phyloP scores from a whole-genome alignment of 2,888 invertebrate genomes.

The Oscheius onirici region DNA sequence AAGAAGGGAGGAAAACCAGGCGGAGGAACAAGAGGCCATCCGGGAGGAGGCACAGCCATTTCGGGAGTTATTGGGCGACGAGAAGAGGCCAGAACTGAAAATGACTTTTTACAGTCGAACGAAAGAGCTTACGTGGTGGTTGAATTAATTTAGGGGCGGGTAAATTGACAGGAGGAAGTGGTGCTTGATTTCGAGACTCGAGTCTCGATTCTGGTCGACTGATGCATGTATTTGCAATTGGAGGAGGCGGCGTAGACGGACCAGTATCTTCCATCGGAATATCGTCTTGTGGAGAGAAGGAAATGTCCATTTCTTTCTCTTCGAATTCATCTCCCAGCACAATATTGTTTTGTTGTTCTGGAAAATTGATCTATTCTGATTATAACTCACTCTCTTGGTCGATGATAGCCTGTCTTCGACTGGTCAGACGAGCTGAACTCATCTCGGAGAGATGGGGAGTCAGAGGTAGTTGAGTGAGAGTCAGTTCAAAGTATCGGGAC shows the following conservation, averaged over 20 bases:
- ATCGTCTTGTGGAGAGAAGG: constrained; percentile 1
- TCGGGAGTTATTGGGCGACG: constrained; percentile 9
- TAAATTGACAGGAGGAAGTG: background rate
- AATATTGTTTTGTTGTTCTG: background rate
- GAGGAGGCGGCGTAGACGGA: background rate
- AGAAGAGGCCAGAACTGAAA: constrained; percentile 1
- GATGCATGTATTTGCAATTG: background rate
- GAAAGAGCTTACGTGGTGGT: background rate
- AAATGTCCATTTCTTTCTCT: constrained; percentile 20
- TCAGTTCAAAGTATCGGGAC: constrained; percentile 13
- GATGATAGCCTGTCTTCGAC: constrained; percentile 3
- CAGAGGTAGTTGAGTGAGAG: background rate
- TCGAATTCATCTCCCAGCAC: background rate
- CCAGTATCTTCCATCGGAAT: no score
- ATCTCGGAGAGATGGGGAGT: constrained; percentile 7
- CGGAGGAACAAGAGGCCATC: background rate
- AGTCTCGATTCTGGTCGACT: background rate
- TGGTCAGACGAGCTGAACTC: background rate
- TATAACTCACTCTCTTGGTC: constrained; percentile 1
- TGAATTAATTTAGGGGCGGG: constrained; percentile 13
- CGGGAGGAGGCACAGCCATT: background rate
- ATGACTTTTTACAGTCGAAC: background rate
- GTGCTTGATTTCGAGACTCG: background rate
- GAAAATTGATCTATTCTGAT: background rate
- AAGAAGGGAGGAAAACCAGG: background rate